Percentiles rank a stretch among this genome's conserved stretches.
phyloP scores from a whole-genome alignment of 1,140 invertebrate genomes.

The Plutomurus gul region DNA sequence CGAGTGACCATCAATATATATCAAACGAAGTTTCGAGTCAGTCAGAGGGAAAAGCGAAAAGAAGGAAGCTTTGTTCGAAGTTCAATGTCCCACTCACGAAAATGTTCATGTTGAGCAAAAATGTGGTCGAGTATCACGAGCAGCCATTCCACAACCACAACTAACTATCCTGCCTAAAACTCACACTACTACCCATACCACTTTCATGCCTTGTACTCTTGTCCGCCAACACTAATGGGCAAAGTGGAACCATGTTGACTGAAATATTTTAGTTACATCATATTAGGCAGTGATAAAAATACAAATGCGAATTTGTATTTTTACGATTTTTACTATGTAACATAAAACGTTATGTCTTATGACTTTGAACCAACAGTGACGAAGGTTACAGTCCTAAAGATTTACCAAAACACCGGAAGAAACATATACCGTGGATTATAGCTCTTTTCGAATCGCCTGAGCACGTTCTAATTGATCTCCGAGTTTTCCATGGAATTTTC shows the following conservation, averaged over 20 bases:
- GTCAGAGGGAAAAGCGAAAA: too few relatives aligned
- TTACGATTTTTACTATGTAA: not conserved
- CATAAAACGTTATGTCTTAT: not conserved
- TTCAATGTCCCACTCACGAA: conserved; percentile 8
- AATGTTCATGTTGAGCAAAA: conserved; percentile 20
- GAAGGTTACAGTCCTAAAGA: not conserved
- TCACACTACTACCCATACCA: not conserved
- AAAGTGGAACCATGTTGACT: too few relatives aligned
- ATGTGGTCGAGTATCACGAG: not conserved
- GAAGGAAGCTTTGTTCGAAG: conserved; percentile 6
- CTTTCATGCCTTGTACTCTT: not conserved
- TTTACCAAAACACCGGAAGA: not conserved
- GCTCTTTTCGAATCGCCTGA: not conserved
- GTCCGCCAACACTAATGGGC: too few relatives aligned
- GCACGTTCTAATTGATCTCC: not conserved
- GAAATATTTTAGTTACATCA: too few relatives aligned
- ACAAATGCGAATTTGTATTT: not conserved
- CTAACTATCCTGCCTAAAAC: not conserved
- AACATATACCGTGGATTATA: not conserved
- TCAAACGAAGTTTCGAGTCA: not conserved
- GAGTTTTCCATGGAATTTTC: not conserved
- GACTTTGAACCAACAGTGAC: not conserved
- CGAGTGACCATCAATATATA: too few relatives aligned
- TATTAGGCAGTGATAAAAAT: too few relatives aligned
- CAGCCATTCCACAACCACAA: not conserved